Percentiles rank a stretch among this genome's conserved stretches.
These are phyloP conservation scores for Herminia tarsipennalis DNA, from an alignment of 2,888 invertebrate genomes.

Conservation along the genomic window DNA sequence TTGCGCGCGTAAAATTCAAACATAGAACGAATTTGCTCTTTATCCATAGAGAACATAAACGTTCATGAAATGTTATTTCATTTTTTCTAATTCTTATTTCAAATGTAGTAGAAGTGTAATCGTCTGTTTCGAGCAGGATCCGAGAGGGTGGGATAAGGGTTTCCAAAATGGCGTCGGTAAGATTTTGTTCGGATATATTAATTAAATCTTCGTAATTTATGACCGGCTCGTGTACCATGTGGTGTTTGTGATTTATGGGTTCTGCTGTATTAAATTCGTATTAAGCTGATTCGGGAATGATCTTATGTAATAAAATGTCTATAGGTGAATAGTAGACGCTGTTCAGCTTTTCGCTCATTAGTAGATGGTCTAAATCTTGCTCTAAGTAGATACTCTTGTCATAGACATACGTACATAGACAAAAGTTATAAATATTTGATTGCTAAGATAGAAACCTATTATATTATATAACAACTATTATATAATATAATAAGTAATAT, in stretches of 20 bases:
- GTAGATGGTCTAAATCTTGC: too few species aligned
- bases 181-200: slow-evolving; percentile 83
- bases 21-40: slow-evolving; percentile 35
- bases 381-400: too few species aligned
- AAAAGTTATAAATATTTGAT: too few species aligned
- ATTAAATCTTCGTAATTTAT: slow-evolving; percentile 86
- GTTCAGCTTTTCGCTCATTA: too few species aligned
- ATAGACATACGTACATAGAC: too few species aligned
- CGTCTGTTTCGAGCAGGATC: slow-evolving; percentile 74
- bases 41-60: slow-evolving; percentile 34
- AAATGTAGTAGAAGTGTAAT: slow-evolving; percentile 72
- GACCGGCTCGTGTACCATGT: slow-evolving; percentile 70
- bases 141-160: slow-evolving; percentile 74
- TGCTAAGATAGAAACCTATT: too few species aligned
- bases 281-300: slow-evolving; percentile 47
- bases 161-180: slow-evolving; percentile 81
- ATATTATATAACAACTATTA: too few species aligned
- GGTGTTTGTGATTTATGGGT: slow-evolving; percentile 77
- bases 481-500: too few species aligned
- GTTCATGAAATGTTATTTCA: slow-evolving; percentile 19
- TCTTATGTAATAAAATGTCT: slow-evolving; percentile 20
- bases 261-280: slow-evolving; percentile 66
- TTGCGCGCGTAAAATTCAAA: slow-evolving; percentile 42
- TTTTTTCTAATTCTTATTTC: slow-evolving; percentile 29
- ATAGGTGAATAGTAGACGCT: too few species aligned